These are phyloP conservation scores for Dunckerocampus dactyliophorus DNA, from an alignment of 2,113 vertebrate species.

Conservation along the genomic window DNA sequence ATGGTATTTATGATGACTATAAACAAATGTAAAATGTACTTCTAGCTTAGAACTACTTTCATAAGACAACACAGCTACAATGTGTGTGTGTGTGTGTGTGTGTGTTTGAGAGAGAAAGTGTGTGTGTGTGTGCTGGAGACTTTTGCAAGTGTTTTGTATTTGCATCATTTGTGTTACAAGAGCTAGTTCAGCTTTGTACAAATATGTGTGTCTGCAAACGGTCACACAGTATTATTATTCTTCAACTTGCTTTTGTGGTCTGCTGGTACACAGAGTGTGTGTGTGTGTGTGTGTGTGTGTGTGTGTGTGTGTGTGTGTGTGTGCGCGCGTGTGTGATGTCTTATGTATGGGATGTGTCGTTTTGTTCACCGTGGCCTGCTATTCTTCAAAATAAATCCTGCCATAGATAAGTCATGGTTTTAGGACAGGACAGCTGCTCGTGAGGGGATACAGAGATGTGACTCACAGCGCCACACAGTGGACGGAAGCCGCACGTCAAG, in stretches of 20 bases:
- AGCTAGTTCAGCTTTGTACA: constrained; percentile 33
- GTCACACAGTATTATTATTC: constrained; percentile 58
- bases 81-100: constrained; percentile 25
- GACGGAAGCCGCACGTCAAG: constrained; percentile 29
- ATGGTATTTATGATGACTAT: constrained; percentile 65
- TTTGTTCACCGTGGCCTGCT: constrained; percentile 37
- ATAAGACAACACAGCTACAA: constrained; percentile 57
- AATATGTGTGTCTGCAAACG: constrained; percentile 4
- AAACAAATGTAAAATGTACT: constrained; percentile 62
- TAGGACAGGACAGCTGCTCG: not conserved
- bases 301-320: constrained; percentile 5
- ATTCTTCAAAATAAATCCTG: constrained; percentile 24
- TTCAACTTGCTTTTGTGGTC: constrained; percentile 52
- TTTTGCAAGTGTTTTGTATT: constrained; percentile 57
- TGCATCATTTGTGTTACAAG: constrained; percentile 62
- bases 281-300: not conserved
- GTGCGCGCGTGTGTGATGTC: constrained; percentile 24
- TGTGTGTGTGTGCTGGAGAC: constrained; percentile 21
- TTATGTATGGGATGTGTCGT: constrained; percentile 21
- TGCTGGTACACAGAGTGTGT: constrained; percentile 36
- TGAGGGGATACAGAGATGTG: not conserved
- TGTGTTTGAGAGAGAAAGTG: constrained; percentile 7
- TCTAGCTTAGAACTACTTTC: constrained; percentile 61
- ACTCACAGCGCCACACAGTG: constrained; percentile 59
- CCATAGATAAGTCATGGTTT: constrained; percentile 10